These are phyloP conservation scores for Recurvirostra avosetta DNA, from an alignment of 2,113 vertebrate genomes.

Conservation along the genomic window DNA sequence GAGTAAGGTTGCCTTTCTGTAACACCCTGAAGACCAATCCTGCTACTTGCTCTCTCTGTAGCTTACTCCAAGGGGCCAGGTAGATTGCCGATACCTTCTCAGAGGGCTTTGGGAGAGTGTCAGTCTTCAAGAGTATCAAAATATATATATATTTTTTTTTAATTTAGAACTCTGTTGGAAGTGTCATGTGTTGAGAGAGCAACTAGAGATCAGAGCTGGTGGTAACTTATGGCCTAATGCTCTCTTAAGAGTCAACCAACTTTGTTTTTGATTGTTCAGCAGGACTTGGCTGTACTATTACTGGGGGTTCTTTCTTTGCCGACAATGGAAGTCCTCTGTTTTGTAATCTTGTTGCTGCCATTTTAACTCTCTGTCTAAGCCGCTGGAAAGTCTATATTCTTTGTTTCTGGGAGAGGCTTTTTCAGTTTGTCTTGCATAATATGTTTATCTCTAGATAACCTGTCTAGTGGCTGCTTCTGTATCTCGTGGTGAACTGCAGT, in stretches of 20 bases:
- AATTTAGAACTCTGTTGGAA: neutral
- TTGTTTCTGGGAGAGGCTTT: neutral
- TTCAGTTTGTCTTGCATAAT: neutral
- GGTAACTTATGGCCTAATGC: neutral
- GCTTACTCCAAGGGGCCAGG: too few species aligned
- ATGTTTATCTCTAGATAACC: neutral
- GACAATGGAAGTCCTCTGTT: neutral
- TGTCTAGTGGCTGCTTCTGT: neutral
- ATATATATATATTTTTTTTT: too few species aligned
- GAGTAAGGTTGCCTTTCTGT: neutral
- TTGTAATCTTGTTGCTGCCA: neutral
- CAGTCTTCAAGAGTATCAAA: neutral
- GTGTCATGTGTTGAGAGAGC: neutral
- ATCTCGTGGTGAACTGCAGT: neutral
- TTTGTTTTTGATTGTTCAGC: neutral
- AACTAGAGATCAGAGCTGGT: neutral
- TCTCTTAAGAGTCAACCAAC: neutral
- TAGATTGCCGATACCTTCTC: neutral
- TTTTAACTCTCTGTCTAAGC: neutral
- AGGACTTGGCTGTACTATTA: neutral
- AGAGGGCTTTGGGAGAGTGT: neutral
- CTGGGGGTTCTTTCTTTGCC: neutral
- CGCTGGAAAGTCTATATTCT: neutral
- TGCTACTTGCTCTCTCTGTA: neutral
- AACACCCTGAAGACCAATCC: neutral